Percentiles rank a stretch among this genome's conserved stretches.
Conservation (phyloP, 2,888 invertebrate genomes). For the Mythimna ferrago region DNA sequence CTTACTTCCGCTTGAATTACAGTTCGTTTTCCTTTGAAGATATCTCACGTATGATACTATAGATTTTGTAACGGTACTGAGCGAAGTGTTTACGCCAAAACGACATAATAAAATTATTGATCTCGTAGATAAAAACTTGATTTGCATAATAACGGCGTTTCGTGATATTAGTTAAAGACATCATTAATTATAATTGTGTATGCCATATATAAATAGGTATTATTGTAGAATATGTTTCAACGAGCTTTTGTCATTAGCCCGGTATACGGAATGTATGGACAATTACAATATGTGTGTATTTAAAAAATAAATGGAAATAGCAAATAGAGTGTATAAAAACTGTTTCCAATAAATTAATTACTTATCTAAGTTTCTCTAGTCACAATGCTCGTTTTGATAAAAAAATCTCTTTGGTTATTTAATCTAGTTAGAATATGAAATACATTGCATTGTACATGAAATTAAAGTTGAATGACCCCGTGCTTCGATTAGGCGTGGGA, state of each 20-base stretch:
- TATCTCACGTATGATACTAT: constrained; percentile 42
- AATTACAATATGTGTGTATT: constrained; percentile 70
- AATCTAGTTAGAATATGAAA: constrained; percentile 67
- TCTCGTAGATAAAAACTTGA: constrained; percentile 74
- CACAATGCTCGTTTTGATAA: constrained; percentile 67
- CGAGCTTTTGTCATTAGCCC: constrained; percentile 89
- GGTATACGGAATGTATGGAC: constrained; percentile 81
- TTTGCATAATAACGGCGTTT: constrained; percentile 77
- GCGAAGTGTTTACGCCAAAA: constrained; percentile 59
- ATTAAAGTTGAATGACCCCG: constrained; percentile 69
- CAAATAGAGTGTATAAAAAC: constrained; percentile 74
- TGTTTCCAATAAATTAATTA: constrained; percentile 66
- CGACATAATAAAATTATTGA: constrained; percentile 65
- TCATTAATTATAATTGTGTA: constrained; percentile 74
- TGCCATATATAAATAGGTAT: constrained; percentile 78
- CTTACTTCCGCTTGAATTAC: constrained; percentile 54
- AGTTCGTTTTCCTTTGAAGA: constrained; percentile 51
- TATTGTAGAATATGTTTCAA: constrained; percentile 84
- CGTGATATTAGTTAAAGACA: constrained; percentile 79
- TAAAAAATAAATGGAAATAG: constrained; percentile 75
- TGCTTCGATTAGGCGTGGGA: constrained; percentile 78
- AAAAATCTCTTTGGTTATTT: constrained; percentile 53
- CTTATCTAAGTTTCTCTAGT: constrained; percentile 73
- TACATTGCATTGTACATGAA: constrained; percentile 73
- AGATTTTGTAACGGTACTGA: constrained; percentile 60